Evolutionary conservation across 2,113 vertebrate genomes (phyloP).

Genomic region (Anoplopoma fimbria): DNA sequence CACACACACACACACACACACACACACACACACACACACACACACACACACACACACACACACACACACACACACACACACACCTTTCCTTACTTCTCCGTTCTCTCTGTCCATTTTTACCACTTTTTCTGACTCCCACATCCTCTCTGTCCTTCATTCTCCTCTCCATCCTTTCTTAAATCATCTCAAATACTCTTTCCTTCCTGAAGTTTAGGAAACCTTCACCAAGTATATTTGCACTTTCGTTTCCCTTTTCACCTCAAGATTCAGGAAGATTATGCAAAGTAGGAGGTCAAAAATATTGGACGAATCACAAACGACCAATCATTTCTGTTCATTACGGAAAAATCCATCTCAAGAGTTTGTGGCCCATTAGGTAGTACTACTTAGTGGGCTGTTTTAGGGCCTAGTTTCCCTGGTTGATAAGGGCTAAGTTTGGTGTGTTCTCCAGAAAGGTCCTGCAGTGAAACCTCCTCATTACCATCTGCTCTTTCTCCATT

Average conservation of each 20-base stretch:
- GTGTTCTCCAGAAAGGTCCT: background rate
- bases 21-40: conserved; percentile 2
- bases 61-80: background rate
- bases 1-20: conserved; percentile 1
- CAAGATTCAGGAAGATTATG: background rate
- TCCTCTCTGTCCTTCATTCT: background rate
- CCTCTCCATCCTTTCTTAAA: background rate
- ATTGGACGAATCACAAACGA: background rate
- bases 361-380: background rate
- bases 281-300: conserved; percentile 14
- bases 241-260: background rate
- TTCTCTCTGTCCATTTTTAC: background rate
- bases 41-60: background rate
- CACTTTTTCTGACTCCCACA: background rate
- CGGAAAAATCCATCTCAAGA: background rate
- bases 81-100: background rate
- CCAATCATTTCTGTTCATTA: conserved; percentile 9
- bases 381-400: background rate
- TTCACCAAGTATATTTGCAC: background rate
- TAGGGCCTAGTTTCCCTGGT: conserved; percentile 4
- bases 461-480: background rate
- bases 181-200: background rate
- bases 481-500: background rate
- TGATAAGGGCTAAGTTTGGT: background rate
- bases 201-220: background rate